phyloP scores from a whole-genome alignment of 2,888 invertebrate genomes.

The Drosophila nigricruria region DNA sequence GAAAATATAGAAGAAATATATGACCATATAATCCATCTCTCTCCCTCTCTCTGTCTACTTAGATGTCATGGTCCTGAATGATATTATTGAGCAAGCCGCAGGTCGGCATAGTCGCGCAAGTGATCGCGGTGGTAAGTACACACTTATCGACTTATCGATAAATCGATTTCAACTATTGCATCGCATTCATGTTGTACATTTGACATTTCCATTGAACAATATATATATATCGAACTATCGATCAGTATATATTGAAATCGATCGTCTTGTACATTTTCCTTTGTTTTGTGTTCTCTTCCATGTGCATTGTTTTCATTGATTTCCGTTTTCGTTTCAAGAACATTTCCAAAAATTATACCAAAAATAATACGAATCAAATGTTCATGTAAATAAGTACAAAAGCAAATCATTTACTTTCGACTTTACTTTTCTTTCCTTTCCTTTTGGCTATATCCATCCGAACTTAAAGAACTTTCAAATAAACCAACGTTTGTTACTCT shows the following conservation, averaged over 20 bases:
- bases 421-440: conserved; percentile 14
- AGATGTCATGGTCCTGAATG: conserved; percentile 99
- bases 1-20: neutral
- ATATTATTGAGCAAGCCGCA: conserved; percentile 98
- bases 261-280: conserved; percentile 59
- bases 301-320: conserved; percentile 54
- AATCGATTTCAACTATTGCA: conserved; percentile 52
- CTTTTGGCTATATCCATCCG: conserved; percentile 30
- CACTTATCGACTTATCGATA: conserved; percentile 33
- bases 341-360: conserved; percentile 10
- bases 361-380: conserved; percentile 7
- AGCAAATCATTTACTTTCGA: conserved; percentile 21
- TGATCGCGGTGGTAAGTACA: conserved; percentile 93
- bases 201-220: conserved; percentile 46
- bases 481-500: conserved; percentile 52
- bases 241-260: conserved; percentile 41
- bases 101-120: conserved; percentile 94
- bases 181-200: conserved; percentile 67
- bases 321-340: conserved; percentile 43
- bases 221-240: conserved; percentile 12
- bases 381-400: conserved; percentile 57
- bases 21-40: neutral
- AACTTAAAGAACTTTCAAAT: conserved; percentile 21
- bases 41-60: neutral
- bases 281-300: conserved; percentile 58